These are phyloP conservation scores for Chaenodraco wilsoni DNA, from an alignment of 2,797 vertebrate species.

Conservation along the genomic window DNA sequence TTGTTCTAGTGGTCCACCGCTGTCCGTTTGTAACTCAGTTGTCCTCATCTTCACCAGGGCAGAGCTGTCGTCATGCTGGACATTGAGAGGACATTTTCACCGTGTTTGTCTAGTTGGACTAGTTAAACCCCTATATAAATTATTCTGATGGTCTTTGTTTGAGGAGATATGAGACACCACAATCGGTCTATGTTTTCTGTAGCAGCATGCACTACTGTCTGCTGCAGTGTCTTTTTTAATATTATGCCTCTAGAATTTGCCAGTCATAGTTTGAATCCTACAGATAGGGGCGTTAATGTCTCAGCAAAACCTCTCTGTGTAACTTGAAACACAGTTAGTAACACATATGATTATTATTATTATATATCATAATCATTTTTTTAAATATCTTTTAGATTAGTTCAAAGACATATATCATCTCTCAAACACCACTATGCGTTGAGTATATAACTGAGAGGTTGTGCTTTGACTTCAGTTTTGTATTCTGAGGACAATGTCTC, in stretches of 20 bases:
- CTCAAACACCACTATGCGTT: neutral
- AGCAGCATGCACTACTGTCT: neutral
- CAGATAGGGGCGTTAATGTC: neutral
- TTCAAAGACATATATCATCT: neutral
- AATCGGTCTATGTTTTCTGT: neutral
- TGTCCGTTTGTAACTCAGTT: slow-evolving; percentile 24
- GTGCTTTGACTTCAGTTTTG: slow-evolving; percentile 26
- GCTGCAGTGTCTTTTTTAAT: neutral
- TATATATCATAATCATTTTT: too few relatives aligned
- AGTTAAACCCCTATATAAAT: neutral
- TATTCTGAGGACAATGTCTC: slow-evolving; percentile 32
- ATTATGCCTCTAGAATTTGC: neutral
- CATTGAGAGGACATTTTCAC: neutral
- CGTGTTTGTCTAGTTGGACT: slow-evolving; percentile 13
- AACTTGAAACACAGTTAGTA: too few relatives aligned
- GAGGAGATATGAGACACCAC: neutral
- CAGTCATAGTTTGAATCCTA: too few relatives aligned
- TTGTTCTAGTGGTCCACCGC: slow-evolving; percentile 20
- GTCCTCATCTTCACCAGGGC: slow-evolving; percentile 11
- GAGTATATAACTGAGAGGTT: slow-evolving; percentile 21
- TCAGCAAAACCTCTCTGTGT: neutral
- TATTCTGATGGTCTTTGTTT: neutral
- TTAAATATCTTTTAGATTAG: neutral
- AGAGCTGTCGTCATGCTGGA: slow-evolving; percentile 30
- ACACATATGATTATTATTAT: too few relatives aligned